These are phyloP conservation scores for Yponomeuta malinellus DNA, from an alignment of 2,888 invertebrate genomes.

Conservation along the genomic window DNA sequence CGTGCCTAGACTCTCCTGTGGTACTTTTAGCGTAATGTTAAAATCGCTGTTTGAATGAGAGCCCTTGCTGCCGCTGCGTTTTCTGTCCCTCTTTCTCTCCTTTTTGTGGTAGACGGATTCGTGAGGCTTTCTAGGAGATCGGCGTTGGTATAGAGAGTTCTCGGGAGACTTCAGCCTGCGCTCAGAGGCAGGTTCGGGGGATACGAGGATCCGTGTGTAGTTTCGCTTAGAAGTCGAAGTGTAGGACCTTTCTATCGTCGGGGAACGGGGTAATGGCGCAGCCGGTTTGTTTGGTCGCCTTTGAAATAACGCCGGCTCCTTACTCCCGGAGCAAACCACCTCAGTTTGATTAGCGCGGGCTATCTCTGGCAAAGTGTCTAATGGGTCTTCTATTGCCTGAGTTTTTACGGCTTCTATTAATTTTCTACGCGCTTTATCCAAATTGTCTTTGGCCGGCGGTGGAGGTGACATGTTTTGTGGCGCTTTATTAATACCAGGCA, in stretches of 20 bases:
- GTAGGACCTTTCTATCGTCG: background rate
- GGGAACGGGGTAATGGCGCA: conserved; percentile 27
- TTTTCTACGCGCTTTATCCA: conserved; percentile 51
- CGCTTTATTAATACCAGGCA: conserved; percentile 26
- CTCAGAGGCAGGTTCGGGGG: conserved; percentile 32
- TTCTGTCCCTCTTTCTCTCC: conserved; percentile 48
- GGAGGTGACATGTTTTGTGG: conserved; percentile 25
- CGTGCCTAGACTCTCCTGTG: conserved; percentile 55
- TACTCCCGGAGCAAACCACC: conserved; percentile 50
- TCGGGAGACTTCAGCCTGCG: conserved; percentile 36
- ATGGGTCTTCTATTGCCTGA: conserved; percentile 29
- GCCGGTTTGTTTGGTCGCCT: conserved; percentile 46
- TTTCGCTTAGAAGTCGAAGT: conserved; percentile 32
- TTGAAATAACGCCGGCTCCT: conserved; percentile 63
- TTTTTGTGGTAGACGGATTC: conserved; percentile 44
- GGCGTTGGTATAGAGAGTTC: conserved; percentile 45
- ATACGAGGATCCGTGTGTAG: conserved; percentile 59
- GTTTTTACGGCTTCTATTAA: conserved; percentile 43
- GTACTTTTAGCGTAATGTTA: conserved; percentile 64
- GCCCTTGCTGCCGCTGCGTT: conserved; percentile 29
- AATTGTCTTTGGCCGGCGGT: conserved; percentile 29
- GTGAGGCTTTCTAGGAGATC: conserved; percentile 41
- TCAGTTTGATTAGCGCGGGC: conserved; percentile 49
- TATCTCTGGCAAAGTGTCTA: conserved; percentile 56
- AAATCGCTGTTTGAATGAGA: conserved; percentile 38